Conservation (phyloP, 2,888 invertebrate genomes). For the Plebejus argus region DNA sequence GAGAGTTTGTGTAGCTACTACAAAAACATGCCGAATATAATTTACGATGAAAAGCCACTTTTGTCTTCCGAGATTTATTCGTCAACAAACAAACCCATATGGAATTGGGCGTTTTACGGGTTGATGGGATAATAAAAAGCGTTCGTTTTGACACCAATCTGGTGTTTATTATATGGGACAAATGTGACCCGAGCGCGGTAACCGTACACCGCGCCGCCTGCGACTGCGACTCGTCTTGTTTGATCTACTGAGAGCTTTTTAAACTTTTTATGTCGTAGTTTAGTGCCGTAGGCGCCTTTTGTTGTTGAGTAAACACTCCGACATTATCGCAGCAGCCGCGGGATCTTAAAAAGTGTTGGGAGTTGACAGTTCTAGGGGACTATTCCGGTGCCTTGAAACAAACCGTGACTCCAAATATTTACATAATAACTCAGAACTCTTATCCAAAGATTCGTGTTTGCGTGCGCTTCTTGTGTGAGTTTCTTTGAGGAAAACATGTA, state of each 20-base stretch:
- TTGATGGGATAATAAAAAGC: constrained; percentile 76
- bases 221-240: constrained; percentile 73
- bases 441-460: constrained; percentile 23
- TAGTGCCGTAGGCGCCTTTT: constrained; percentile 73
- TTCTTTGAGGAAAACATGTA: constrained; percentile 6
- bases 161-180: constrained; percentile 78
- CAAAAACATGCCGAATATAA: constrained; percentile 51
- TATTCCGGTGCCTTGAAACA: constrained; percentile 25
- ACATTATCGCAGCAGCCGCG: constrained; percentile 58
- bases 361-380: constrained; percentile 37
- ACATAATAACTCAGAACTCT: constrained; percentile 20
- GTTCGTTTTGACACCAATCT: constrained; percentile 78
- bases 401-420: constrained; percentile 24
- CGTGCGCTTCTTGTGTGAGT: neutral
- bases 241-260: constrained; percentile 81
- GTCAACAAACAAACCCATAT: constrained; percentile 59
- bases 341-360: constrained; percentile 32
- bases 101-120: constrained; percentile 64
- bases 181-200: constrained; percentile 73
- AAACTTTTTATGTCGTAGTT: constrained; percentile 79
- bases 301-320: constrained; percentile 74
- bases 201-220: constrained; percentile 71
- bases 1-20: neutral
- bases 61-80: constrained; percentile 70
- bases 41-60: constrained; percentile 53